A percentile compares a stretch with the other conserved stretches of the same genome.
Evolutionary conservation across 2,888 invertebrate species (phyloP).

Genomic region (Temnothorax ravouxi): DNA sequence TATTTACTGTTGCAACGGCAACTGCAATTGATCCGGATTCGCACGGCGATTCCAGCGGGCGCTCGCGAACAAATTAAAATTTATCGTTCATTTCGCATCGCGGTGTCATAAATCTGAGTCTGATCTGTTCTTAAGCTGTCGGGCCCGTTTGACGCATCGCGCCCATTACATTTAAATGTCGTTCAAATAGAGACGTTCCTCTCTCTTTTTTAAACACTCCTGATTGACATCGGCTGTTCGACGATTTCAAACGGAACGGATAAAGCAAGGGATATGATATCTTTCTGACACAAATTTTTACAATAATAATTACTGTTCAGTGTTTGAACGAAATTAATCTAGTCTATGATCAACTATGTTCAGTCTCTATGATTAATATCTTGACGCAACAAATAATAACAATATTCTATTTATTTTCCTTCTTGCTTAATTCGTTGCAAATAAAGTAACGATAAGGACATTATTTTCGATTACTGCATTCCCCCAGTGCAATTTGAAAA

Average conservation of each 20-base stretch:
- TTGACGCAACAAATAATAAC: not conserved
- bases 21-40: conserved; percentile 54
- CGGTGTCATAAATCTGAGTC: conserved; percentile 72
- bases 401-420: not conserved
- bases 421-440: not conserved
- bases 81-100: conserved; percentile 66
- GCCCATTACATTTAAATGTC: conserved; percentile 64
- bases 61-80: conserved; percentile 63
- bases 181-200: conserved; percentile 57
- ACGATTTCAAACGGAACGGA: conserved; percentile 27
- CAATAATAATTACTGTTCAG: not conserved
- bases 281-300: not conserved
- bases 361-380: conserved; percentile 6
- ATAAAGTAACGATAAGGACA: not conserved
- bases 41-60: conserved; percentile 38
- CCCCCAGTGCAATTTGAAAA: not conserved
- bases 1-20: conserved; percentile 40
- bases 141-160: conserved; percentile 69
- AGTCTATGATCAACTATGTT: not conserved
- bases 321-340: not conserved
- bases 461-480: not conserved
- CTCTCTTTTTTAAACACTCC: conserved; percentile 49
- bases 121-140: conserved; percentile 74
- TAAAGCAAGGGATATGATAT: conserved; percentile 10
- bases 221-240: conserved; percentile 56